Evolutionary conservation across 2,113 vertebrate genomes (phyloP).

Genomic region (Oxyruncus cristatus): DNA sequence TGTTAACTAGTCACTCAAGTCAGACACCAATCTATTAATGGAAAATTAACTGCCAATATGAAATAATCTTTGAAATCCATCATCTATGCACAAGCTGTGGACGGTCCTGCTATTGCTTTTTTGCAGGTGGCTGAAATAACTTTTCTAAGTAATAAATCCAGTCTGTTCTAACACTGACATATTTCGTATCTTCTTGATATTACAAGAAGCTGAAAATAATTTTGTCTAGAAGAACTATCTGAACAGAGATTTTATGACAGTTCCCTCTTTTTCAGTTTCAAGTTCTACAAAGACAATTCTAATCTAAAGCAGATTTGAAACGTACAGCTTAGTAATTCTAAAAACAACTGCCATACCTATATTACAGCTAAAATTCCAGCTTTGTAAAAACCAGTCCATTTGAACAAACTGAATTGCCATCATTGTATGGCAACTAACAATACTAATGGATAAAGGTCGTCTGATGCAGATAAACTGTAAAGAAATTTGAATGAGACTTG

Average conservation of each 20-base stretch:
- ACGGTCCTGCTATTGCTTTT: neutral
- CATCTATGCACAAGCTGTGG: neutral
- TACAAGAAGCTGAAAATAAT: neutral
- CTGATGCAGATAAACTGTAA: neutral
- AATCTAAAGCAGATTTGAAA: neutral
- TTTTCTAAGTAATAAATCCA: neutral
- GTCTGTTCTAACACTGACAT: neutral
- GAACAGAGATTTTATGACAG: neutral
- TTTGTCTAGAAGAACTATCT: neutral
- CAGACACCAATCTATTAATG: neutral
- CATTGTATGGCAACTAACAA: neutral
- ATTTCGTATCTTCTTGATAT: neutral
- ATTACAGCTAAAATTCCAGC: neutral
- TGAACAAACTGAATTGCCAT: neutral
- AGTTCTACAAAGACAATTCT: neutral
- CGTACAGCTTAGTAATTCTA: neutral
- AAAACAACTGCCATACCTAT: neutral
- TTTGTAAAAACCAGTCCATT: neutral
- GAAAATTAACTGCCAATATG: neutral
- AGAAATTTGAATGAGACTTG: neutral
- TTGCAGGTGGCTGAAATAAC: neutral
- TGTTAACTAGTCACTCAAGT: neutral
- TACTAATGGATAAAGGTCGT: neutral
- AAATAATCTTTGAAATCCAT: neutral
- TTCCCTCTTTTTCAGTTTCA: neutral